phyloP scores from a whole-genome alignment of 2,113 vertebrate species.

The Lathamus discolor region DNA sequence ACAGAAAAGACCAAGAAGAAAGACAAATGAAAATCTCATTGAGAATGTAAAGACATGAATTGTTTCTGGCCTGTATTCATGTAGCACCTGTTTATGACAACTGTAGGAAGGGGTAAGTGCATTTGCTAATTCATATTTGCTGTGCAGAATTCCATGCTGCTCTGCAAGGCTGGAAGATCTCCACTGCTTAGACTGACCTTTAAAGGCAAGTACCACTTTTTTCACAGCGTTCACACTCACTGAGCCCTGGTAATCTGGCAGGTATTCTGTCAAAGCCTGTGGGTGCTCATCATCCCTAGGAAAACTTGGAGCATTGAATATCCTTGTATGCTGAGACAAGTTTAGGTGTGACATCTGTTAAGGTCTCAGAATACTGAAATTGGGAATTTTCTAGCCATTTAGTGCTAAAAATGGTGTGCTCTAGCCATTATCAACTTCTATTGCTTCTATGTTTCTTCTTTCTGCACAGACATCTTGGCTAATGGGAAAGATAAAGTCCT shows the following conservation, averaged over 20 bases:
- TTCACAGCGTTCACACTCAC: neutral
- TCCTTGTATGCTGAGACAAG: neutral
- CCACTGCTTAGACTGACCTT: neutral
- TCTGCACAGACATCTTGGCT: neutral
- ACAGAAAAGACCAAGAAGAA: neutral
- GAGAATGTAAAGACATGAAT: neutral
- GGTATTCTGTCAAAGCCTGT: neutral
- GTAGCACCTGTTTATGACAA: neutral
- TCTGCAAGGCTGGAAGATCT: neutral
- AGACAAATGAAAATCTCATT: neutral
- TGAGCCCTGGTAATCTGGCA: accelerated
- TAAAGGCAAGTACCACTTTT: neutral
- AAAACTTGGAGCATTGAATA: neutral
- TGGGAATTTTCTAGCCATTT: neutral
- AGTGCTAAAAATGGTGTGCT: neutral
- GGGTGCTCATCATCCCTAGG: neutral
- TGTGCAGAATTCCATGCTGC: neutral
- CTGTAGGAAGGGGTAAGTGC: neutral
- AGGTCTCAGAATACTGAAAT: neutral
- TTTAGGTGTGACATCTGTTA: neutral
- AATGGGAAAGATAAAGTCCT: neutral
- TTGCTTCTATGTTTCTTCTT: neutral
- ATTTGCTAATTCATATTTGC: neutral
- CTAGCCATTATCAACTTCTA: neutral
- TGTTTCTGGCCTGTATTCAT: neutral